A percentile compares a stretch with the other conserved stretches of the same genome.
Conservation (phyloP, 1,140 invertebrate genomes). For the Tetragonula clypearis region DNA sequence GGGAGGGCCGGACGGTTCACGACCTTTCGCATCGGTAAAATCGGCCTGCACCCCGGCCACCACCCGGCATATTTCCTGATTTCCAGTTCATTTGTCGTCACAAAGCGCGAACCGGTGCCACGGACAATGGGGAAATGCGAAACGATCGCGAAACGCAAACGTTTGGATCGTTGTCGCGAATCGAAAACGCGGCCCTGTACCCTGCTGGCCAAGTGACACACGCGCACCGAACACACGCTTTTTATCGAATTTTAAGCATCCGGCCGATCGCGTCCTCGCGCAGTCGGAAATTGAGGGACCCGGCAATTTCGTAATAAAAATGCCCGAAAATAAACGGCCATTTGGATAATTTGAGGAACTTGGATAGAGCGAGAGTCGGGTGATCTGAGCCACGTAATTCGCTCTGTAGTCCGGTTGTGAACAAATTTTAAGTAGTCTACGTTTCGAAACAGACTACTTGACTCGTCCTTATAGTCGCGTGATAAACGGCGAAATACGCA, state of each 20-base stretch:
- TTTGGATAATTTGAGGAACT: neutral
- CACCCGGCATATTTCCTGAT: conserved; percentile 51
- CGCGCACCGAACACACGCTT: neutral
- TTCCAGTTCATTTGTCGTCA: conserved; percentile 56
- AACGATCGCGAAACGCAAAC: conserved; percentile 28
- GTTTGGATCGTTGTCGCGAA: conserved; percentile 19
- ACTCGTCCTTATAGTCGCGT: too few species aligned
- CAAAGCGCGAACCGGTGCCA: conserved; percentile 40
- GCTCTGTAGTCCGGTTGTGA: too few species aligned
- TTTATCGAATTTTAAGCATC: conserved; percentile 48
- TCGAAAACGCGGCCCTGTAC: neutral
- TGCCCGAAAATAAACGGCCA: neutral
- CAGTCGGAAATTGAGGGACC: neutral
- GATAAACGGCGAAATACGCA: too few species aligned
- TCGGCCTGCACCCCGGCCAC: conserved; percentile 21
- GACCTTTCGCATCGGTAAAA: conserved; percentile 44
- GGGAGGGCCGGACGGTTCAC: neutral
- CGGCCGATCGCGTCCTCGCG: neutral
- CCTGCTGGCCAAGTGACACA: conserved; percentile 6
- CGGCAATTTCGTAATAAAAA: neutral
- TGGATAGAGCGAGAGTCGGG: too few species aligned
- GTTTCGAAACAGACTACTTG: too few species aligned
- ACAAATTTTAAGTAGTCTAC: too few species aligned
- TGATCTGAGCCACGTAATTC: too few species aligned
- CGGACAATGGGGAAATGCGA: conserved; percentile 33